A percentile compares a stretch with the other conserved stretches of the same genome.
These are phyloP conservation scores for Pterobdella sp. DNA, from an alignment of 2,888 invertebrate genomes.

Conservation along the genomic window DNA sequence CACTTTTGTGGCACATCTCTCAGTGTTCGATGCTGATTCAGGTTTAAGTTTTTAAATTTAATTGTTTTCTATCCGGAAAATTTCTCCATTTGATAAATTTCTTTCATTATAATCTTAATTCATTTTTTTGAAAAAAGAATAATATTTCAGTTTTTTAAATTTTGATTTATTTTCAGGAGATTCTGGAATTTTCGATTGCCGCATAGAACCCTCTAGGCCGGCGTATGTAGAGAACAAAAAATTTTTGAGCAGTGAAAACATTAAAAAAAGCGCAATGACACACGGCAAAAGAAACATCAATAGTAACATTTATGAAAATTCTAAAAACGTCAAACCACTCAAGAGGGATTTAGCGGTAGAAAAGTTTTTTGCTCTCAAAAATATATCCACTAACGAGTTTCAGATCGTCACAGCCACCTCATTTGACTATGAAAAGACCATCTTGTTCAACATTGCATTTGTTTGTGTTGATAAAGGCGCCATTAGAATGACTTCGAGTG, in stretches of 20 bases:
- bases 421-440: conserved; percentile 24
- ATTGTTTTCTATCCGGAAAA: background rate
- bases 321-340: background rate
- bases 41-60: background rate
- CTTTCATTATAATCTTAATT: background rate
- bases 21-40: conserved; percentile 19
- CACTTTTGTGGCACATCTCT: conserved; percentile 24
- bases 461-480: conserved; percentile 19
- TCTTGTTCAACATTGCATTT: conserved; percentile 10
- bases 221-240: conserved; percentile 1
- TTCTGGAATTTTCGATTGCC: background rate
- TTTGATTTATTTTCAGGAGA: background rate
- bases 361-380: conserved; percentile 22
- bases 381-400: conserved; percentile 25
- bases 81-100: background rate
- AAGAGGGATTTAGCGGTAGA: background rate
- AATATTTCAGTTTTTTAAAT: background rate
- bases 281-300: background rate
- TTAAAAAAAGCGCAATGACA: background rate
- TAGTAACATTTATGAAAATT: background rate
- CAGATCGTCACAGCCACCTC: conserved; percentile 22
- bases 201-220: conserved; percentile 4
- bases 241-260: background rate
- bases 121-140: background rate
- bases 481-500: background rate